phyloP scores from a whole-genome alignment of 2,888 invertebrate species.

The Sclerodermus sp. region DNA sequence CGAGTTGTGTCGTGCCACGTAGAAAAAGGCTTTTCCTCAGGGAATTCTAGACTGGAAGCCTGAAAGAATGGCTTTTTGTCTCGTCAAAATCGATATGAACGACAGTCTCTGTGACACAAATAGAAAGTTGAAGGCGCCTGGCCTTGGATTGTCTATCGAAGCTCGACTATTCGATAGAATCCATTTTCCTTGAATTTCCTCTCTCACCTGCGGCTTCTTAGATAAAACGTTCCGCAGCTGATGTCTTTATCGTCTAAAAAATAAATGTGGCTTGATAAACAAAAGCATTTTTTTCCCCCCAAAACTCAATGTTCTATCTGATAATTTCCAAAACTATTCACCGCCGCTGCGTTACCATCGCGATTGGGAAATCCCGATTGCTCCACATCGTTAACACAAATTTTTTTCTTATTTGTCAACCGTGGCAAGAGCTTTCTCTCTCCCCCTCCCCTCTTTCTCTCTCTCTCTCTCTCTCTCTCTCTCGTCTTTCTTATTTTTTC shows the following conservation, averaged over 20 bases:
- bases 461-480: too few relatives aligned
- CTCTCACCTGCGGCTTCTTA: slow-evolving; percentile 12
- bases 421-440: too few relatives aligned
- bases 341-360: too few relatives aligned
- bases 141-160: neutral
- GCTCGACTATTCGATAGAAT: slow-evolving; percentile 13
- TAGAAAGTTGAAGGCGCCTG: slow-evolving; percentile 17
- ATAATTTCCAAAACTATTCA: too few relatives aligned
- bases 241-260: neutral
- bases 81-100: slow-evolving; percentile 16
- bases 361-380: too few relatives aligned
- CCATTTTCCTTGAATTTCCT: slow-evolving; percentile 10
- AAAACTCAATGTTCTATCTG: too few relatives aligned
- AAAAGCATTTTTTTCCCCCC: too few relatives aligned
- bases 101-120: slow-evolving; percentile 18
- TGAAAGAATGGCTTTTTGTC: slow-evolving; percentile 5
- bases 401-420: too few relatives aligned
- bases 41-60: neutral
- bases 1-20: neutral
- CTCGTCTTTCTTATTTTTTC: too few relatives aligned
- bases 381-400: too few relatives aligned
- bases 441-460: too few relatives aligned
- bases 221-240: neutral
- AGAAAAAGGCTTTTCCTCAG: neutral
- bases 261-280: too few relatives aligned